phyloP scores from a whole-genome alignment of 2,113 vertebrate species.

The Amphilophus citrinellus region DNA sequence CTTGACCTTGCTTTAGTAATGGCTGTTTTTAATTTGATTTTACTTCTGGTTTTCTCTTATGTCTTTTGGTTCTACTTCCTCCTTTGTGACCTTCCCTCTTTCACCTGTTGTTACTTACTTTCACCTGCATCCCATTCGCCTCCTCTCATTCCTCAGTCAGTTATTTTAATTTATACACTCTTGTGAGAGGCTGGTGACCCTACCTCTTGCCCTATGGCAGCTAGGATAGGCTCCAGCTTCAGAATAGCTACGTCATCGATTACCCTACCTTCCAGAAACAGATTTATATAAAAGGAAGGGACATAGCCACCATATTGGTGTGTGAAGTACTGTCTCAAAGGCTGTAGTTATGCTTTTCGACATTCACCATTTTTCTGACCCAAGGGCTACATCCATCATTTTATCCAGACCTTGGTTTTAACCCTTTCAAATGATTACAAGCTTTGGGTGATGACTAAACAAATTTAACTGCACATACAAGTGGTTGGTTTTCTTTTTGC shows the following conservation, averaged over 20 bases:
- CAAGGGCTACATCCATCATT: too few relatives aligned
- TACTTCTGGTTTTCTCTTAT: background rate
- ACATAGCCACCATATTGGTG: rapidly evolving
- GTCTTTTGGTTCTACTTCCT: background rate
- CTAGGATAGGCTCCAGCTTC: background rate
- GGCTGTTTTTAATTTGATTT: background rate
- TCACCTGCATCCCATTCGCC: background rate
- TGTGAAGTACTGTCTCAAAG: background rate
- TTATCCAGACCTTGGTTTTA: background rate
- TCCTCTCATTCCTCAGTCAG: background rate
- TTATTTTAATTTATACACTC: background rate
- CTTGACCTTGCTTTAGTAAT: background rate
- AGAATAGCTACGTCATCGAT: background rate
- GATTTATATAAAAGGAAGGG: background rate
- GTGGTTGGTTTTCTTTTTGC: background rate
- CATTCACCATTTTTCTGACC: background rate
- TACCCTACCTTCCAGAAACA: background rate
- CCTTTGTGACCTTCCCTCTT: background rate
- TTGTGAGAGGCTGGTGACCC: background rate
- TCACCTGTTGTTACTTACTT: background rate
- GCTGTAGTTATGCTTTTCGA: background rate
- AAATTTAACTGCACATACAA: background rate
- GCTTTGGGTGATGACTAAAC: background rate
- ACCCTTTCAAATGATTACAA: background rate
- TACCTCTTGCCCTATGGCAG: too few relatives aligned